phyloP scores from a whole-genome alignment of 2,113 vertebrate species.

The Bubo scandiacus region DNA sequence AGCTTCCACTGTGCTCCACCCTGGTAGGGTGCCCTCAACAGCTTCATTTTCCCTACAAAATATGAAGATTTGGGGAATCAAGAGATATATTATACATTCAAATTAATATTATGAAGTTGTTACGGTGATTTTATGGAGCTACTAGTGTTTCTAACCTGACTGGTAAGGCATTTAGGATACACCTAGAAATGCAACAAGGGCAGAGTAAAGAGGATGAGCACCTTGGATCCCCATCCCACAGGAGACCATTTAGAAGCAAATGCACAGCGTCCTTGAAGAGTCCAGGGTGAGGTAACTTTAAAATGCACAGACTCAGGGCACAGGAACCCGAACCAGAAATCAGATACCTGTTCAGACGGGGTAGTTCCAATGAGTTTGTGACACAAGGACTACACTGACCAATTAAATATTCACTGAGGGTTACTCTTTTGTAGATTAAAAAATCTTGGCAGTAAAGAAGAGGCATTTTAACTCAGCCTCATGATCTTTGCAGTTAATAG shows the following conservation, averaged over 20 bases:
- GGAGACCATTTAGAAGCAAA: not conserved
- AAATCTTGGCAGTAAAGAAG: not conserved
- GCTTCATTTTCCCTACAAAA: not conserved
- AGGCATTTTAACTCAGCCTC: not conserved
- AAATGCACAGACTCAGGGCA: not conserved
- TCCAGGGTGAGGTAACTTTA: not conserved
- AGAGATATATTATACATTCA: not conserved
- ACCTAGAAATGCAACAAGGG: not conserved
- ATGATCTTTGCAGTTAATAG: not conserved
- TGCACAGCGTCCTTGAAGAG: fast-evolving
- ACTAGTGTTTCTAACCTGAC: not conserved
- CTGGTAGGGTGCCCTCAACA: not conserved
- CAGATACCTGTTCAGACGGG: not conserved
- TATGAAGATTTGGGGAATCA: not conserved
- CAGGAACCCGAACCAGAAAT: fast-evolving
- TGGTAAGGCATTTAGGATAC: not conserved
- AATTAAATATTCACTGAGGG: not conserved
- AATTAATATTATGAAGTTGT: not conserved
- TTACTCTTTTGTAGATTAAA: not conserved
- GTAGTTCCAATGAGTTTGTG: not conserved
- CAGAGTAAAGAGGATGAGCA: not conserved
- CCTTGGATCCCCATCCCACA: too few relatives aligned
- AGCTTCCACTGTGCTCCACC: not conserved
- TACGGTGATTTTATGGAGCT: not conserved
- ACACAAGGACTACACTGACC: not conserved